Evolutionary conservation across 2,797 vertebrate species (phyloP).

Genomic region (Arrhamphus sclerolepis): DNA sequence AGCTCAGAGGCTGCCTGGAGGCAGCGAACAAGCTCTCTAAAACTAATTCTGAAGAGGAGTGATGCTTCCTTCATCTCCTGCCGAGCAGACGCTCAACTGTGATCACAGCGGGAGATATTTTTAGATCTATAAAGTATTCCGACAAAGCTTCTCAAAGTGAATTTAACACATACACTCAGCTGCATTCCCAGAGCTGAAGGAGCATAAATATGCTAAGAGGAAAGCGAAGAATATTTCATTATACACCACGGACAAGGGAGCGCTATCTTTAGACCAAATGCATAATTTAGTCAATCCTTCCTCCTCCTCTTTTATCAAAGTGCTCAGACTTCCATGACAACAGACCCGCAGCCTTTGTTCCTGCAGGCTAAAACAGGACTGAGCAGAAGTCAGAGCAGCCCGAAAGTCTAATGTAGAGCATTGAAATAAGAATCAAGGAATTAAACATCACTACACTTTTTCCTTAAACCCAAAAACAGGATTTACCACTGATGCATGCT

Average conservation of each 20-base stretch:
- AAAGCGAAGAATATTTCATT: slow-evolving; percentile 45
- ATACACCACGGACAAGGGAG: slow-evolving; percentile 16
- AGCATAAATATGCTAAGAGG: slow-evolving; percentile 45
- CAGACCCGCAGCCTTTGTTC: neutral
- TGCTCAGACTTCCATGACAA: no score
- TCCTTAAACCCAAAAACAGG: neutral
- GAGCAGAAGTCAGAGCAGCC: neutral
- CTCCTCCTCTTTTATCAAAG: slow-evolving; percentile 17
- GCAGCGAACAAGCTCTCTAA: neutral
- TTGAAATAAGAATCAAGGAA: neutral
- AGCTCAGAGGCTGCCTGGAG: neutral
- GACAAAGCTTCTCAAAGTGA: slow-evolving; percentile 27
- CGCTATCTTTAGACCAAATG: slow-evolving; percentile 65
- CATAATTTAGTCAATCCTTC: slow-evolving; percentile 58
- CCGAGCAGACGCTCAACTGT: neutral
- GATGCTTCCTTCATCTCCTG: slow-evolving; percentile 1
- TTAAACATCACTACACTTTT: neutral
- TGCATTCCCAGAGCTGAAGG: slow-evolving; percentile 12
- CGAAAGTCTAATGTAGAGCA: no score
- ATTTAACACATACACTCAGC: neutral
- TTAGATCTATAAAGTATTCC: slow-evolving; percentile 35
- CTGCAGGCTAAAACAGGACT: neutral
- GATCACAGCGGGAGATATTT: slow-evolving; percentile 32
- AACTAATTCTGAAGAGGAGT: neutral
- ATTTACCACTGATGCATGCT: neutral